Conservation (phyloP, 2,113 vertebrate genomes). For the Apaloderma vittatum region DNA sequence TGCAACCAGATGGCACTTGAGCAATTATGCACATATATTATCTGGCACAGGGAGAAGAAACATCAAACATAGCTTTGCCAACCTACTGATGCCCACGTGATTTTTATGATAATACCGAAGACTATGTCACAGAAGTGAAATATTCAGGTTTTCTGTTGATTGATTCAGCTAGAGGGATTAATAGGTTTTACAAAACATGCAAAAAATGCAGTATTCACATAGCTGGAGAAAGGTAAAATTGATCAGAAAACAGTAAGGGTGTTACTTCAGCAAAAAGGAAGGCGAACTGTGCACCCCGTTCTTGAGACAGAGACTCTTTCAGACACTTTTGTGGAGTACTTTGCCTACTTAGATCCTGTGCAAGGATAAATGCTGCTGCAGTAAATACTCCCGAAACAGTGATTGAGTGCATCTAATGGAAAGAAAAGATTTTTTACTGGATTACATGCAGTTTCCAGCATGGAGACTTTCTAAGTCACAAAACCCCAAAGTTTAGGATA, state of each 20-base stretch:
- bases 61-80: conserved; percentile 50
- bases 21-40: conserved; percentile 69
- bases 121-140: conserved; percentile 24
- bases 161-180: background rate
- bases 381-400: background rate
- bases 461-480: background rate
- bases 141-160: conserved; percentile 30
- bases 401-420: background rate
- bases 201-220: background rate
- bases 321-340: background rate
- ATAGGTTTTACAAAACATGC: background rate
- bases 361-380: background rate
- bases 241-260: background rate
- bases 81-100: conserved; percentile 24
- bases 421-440: background rate
- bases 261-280: background rate
- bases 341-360: background rate
- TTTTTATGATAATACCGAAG: conserved; percentile 20
- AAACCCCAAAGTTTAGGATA: background rate
- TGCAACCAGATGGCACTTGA: conserved; percentile 49
- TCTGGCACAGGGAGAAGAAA: conserved; percentile 18
- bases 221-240: conserved; percentile 1
- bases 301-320: background rate
- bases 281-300: background rate
- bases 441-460: background rate